phyloP scores from a whole-genome alignment of 2,888 invertebrate genomes.

The Antheraea yamamai region DNA sequence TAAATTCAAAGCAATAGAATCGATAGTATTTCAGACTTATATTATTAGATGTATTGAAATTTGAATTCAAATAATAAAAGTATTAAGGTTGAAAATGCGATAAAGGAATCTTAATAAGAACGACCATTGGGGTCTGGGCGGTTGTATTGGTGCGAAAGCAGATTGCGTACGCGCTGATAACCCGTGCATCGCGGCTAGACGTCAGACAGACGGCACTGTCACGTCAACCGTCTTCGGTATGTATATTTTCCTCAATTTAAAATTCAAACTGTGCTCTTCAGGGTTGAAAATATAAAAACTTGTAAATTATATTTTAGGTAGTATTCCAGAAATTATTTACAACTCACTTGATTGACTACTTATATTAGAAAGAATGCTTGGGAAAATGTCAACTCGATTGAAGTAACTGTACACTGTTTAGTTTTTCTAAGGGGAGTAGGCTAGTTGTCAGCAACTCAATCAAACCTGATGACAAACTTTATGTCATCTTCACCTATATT shows the following conservation, averaged over 20 bases:
- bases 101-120: not conserved
- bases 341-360: not conserved
- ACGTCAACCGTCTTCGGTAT: not conserved
- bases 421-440: not conserved
- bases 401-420: too few relatives aligned
- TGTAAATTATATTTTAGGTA: not conserved
- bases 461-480: not conserved
- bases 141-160: slow-evolving; percentile 46
- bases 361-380: not conserved
- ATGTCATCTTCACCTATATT: not conserved
- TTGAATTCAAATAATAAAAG: not conserved
- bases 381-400: not conserved
- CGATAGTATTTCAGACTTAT: not conserved
- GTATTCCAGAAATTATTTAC: not conserved
- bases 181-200: slow-evolving; percentile 62
- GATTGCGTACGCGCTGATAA: slow-evolving; percentile 58
- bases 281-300: not conserved
- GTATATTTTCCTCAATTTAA: not conserved
- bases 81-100: not conserved
- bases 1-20: not conserved
- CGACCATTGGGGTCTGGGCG: not conserved
- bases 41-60: not conserved
- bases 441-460: too few relatives aligned
- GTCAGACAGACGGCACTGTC: slow-evolving; percentile 49
- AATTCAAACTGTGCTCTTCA: not conserved